These are phyloP conservation scores for Aspiorhynchus laticeps DNA, from an alignment of 2,113 vertebrate species.

Conservation along the genomic window DNA sequence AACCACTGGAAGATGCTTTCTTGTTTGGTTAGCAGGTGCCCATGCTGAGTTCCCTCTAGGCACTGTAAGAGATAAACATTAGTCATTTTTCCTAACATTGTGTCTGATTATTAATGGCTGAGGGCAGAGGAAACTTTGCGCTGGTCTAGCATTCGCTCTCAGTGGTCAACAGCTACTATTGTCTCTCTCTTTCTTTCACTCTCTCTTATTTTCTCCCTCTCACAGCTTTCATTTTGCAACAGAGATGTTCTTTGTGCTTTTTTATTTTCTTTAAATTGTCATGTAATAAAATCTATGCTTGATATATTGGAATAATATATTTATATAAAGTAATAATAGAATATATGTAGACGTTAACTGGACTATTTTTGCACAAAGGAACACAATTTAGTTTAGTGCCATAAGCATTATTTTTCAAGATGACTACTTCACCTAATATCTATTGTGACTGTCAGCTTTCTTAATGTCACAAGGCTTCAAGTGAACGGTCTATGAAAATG, in stretches of 20 bases:
- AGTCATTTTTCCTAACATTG: conserved; percentile 1
- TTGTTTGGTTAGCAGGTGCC: background rate
- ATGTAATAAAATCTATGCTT: background rate
- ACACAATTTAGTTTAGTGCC: background rate
- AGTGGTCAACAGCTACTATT: background rate
- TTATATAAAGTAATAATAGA: background rate
- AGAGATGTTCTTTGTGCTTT: background rate
- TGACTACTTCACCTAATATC: conserved; percentile 22
- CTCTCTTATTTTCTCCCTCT: background rate
- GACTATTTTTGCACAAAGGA: background rate
- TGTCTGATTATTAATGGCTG: conserved; percentile 25
- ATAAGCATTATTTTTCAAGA: background rate
- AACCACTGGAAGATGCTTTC: background rate
- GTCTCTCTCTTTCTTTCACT: background rate
- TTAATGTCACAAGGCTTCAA: conserved; percentile 11
- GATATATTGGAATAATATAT: background rate
- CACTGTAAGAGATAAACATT: background rate
- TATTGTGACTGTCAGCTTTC: background rate
- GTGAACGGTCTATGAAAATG: conserved; percentile 26
- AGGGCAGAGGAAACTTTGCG: background rate
- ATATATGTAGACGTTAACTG: background rate
- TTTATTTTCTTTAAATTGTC: background rate
- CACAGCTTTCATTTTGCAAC: background rate
- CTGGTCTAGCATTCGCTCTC: background rate
- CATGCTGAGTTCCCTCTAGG: background rate